These are phyloP conservation scores for Galerucella pusilla DNA, from an alignment of 2,888 invertebrate species.

Conservation along the genomic window DNA sequence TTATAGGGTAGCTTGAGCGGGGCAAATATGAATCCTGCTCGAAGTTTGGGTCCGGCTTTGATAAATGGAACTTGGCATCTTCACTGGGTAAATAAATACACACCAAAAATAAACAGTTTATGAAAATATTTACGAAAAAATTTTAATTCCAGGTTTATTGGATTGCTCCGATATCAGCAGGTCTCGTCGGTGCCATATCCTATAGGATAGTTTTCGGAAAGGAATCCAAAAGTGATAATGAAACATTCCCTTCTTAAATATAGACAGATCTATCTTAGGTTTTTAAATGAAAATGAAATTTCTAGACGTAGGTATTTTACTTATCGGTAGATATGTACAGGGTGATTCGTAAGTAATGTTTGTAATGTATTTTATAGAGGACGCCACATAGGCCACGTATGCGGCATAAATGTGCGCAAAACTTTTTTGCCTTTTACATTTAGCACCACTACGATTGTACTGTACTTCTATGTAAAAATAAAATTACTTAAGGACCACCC, in stretches of 20 bases:
- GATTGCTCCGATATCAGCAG: conserved; percentile 57
- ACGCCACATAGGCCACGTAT: too few relatives aligned
- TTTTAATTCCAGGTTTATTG: conserved; percentile 49
- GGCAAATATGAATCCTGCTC: conserved; percentile 77
- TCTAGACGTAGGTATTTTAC: not conserved
- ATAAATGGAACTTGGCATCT: conserved; percentile 73
- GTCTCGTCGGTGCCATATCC: conserved; percentile 53
- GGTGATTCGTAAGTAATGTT: too few relatives aligned
- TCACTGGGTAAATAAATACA: conserved; percentile 72
- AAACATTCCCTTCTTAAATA: conserved; percentile 17
- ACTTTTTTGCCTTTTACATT: too few relatives aligned
- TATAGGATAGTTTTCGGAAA: conserved; percentile 56
- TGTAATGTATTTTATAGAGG: too few relatives aligned
- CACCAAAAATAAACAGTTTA: not conserved
- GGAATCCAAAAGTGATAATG: conserved; percentile 44
- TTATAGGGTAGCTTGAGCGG: conserved; percentile 65
- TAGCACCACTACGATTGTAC: too few relatives aligned
- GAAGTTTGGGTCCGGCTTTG: conserved; percentile 77
- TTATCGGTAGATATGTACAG: too few relatives aligned
- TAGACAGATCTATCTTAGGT: not conserved
- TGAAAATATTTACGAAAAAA: not conserved
- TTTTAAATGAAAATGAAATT: not conserved
- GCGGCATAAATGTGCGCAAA: too few relatives aligned
- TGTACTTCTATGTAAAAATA: too few relatives aligned
- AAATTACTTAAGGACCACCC: too few relatives aligned